Base-by-base conservation (phyloP, 2,888 invertebrate species). In the Drosophila suboccidentalis region DNA sequence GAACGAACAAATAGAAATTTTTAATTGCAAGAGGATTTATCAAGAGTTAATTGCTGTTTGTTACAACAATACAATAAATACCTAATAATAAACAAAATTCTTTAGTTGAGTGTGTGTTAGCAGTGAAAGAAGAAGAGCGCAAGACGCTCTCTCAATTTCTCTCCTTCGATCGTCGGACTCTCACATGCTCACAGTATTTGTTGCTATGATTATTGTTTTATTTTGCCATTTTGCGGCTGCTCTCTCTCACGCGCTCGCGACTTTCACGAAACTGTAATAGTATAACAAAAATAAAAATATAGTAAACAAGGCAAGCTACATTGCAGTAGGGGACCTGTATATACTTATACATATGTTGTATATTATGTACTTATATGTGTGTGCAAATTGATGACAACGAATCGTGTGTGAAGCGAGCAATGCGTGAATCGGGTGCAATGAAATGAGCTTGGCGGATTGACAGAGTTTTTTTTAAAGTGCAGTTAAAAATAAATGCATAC, bases 231-330 rank as follows among this genome's bases (percentile, higher is more conserved):
- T 71, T 64, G 44, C 32, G 58, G 43, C 51, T 32, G 34, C 69
- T 62, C 82, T 61, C 77, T 86, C 71, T 70, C 54, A 50, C 32
- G 44, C 62, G 74, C 72, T 78, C 66, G 71, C 74, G 68, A 87
- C 87, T 89, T 86, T 86, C 82, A 71, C 84, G 71, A 83, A 80
- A 74, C 66, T 78, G 71, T 82, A 83, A 83, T 69, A 71, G 74
- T 64, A 65, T 62, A 66, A 78, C 55, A 64, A 51, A 72, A 67
- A 60, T 69, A 68, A 80, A 73, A 79, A 68, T 64, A 57, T 79
- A 69, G 77, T 77, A 76, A 80, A 78, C 74, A 83, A 82, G 84
- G 74, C 84, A 71, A 80, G 78, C 74, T 51, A 65, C 75, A 82
- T 69, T 78, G 63, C 60, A 63, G 50, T 54, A 65, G 55, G 49